Conservation (phyloP, 30 jellyfish, hydroid and myxozoan genomes). For the Aurelia sp. region DNA sequence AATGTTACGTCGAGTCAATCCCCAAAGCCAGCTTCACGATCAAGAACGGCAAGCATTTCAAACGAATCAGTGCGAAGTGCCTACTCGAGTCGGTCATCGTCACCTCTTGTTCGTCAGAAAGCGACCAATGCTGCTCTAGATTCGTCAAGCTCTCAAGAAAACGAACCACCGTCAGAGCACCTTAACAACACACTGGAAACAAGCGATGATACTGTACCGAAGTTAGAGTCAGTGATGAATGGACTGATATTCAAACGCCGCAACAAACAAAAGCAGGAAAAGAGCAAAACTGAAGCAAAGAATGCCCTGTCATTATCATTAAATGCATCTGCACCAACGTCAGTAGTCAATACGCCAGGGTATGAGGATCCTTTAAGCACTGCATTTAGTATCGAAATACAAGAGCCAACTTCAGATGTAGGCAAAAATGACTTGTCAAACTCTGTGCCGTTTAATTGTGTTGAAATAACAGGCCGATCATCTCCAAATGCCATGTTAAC, state of each 20-base stretch:
- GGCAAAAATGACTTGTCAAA: neutral
- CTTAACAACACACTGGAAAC: slow-evolving; percentile 1
- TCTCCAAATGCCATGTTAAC: slow-evolving; percentile 10
- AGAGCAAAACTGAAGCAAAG: neutral
- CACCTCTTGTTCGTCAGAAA: slow-evolving; percentile 77
- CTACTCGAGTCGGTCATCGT: slow-evolving; percentile 63
- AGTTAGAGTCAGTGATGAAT: slow-evolving; percentile 54
- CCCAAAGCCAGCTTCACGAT: slow-evolving; percentile 1
- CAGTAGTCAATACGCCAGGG: neutral
- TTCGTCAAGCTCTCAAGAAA: slow-evolving; percentile 64
- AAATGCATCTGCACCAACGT: neutral
- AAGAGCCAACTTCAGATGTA: neutral
- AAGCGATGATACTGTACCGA: slow-evolving; percentile 55
- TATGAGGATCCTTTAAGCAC: neutral
- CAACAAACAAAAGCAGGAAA: slow-evolving; percentile 26
- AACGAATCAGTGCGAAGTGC: slow-evolving; percentile 41
- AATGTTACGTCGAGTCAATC: slow-evolving; percentile 15
- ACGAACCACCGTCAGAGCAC: slow-evolving; percentile 27
- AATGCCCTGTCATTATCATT: neutral
- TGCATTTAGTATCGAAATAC: neutral
- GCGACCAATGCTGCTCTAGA: slow-evolving; percentile 44
- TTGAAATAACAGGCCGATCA: slow-evolving; percentile 2
- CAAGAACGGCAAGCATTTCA: slow-evolving; percentile 1
- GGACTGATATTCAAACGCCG: slow-evolving; percentile 65
- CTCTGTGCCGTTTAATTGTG: neutral